Conservation (phyloP, 1,140 invertebrate genomes). For the Vanessa tameamea region DNA sequence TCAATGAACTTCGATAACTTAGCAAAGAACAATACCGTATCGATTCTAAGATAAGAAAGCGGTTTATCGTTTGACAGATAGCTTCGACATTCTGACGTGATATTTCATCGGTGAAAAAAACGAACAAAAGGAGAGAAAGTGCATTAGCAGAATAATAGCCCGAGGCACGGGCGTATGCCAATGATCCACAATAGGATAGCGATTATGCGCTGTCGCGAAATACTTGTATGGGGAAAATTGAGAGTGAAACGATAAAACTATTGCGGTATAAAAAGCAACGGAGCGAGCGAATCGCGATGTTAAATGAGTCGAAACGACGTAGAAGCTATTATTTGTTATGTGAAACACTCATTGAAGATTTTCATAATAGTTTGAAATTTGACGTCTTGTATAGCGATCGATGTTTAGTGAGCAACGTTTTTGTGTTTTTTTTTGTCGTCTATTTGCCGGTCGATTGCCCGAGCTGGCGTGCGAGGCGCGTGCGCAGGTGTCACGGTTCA, state of each 20-base stretch:
- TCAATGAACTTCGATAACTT: constrained; percentile 46
- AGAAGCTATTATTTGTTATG: neutral
- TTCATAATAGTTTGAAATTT: constrained; percentile 1
- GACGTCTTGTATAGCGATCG: neutral
- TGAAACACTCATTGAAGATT: constrained; percentile 1
- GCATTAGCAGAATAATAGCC: constrained; percentile 42
- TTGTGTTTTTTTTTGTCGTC: constrained; percentile 14
- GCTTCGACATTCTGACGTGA: constrained; percentile 54
- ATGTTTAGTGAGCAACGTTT: constrained; percentile 6
- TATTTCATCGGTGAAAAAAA: constrained; percentile 50
- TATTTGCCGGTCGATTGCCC: constrained; percentile 19
- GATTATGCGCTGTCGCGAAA: constrained; percentile 45
- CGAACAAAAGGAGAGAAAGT: constrained; percentile 73
- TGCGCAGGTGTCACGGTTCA: constrained; percentile 43
- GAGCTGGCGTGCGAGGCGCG: constrained; percentile 33
- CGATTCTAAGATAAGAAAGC: constrained; percentile 62
- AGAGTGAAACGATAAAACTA: constrained; percentile 32
- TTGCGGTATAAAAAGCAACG: constrained; percentile 23
- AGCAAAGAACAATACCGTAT: constrained; percentile 53
- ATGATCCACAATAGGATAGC: constrained; percentile 32
- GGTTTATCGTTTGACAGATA: constrained; percentile 59
- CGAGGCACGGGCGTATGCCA: constrained; percentile 35
- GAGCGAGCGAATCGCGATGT: neutral
- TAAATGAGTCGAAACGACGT: neutral
- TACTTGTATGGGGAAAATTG: constrained; percentile 30